Percentiles rank a stretch among this genome's conserved stretches.
Conservation (phyloP, 1,140 invertebrate genomes). For the Stratiolaelaps scimitus region DNA sequence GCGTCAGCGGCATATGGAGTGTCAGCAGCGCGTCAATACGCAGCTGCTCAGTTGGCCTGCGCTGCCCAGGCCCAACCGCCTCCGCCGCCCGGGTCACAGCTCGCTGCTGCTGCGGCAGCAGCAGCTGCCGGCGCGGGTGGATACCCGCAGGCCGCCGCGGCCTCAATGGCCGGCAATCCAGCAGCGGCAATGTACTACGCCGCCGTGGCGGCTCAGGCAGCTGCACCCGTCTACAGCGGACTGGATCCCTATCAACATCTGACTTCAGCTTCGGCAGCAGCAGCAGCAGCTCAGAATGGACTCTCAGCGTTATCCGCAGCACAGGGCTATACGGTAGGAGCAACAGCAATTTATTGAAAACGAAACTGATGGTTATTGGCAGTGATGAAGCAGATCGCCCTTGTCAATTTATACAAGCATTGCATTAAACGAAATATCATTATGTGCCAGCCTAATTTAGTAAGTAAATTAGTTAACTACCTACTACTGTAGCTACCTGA, state of each 20-base stretch:
- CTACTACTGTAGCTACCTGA: no score
- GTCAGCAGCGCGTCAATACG: slow-evolving; percentile 11
- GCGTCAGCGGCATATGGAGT: slow-evolving; percentile 22
- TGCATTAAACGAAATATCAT: no score
- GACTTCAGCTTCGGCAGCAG: background rate
- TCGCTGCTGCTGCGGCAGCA: background rate
- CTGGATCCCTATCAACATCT: slow-evolving; percentile 12
- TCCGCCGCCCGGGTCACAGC: background rate
- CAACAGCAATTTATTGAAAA: no score
- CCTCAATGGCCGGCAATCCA: slow-evolving; percentile 18
- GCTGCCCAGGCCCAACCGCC: background rate
- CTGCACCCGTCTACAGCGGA: slow-evolving; percentile 4
- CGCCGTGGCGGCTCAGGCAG: background rate
- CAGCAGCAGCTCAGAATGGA: background rate
- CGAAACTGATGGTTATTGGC: no score
- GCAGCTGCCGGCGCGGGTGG: background rate
- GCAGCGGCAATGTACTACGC: background rate
- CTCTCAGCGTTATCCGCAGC: slow-evolving; percentile 6
- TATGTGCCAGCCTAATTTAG: no score
- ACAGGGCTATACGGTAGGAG: slow-evolving; percentile 8
- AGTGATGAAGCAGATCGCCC: no score
- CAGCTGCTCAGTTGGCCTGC: slow-evolving; percentile 24
- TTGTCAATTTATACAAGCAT: no score
- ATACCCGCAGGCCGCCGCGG: background rate
- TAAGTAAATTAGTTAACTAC: no score